These are phyloP conservation scores for Neogobius melanostomus DNA, from an alignment of 2,113 vertebrate genomes.

Conservation along the genomic window DNA sequence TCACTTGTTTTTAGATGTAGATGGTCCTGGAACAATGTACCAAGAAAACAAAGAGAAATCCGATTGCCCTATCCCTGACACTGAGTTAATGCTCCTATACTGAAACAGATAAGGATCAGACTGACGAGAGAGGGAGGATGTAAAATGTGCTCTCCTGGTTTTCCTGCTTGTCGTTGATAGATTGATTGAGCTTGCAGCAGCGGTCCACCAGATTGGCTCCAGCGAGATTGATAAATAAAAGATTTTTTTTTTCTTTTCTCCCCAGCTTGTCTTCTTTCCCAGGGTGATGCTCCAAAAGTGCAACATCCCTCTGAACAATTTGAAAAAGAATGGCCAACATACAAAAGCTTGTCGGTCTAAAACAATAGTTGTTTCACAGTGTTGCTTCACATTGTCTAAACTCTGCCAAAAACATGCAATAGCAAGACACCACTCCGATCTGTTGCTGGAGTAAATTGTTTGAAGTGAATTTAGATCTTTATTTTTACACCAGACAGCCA, in stretches of 20 bases:
- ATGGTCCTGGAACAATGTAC: background rate
- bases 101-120: constrained; percentile 59
- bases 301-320: background rate
- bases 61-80: background rate
- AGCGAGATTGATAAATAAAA: constrained; percentile 44
- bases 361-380: background rate
- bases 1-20: no score
- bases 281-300: constrained; percentile 8
- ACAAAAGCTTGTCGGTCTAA: constrained; percentile 3
- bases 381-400: background rate
- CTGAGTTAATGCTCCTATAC: background rate
- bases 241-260: constrained; percentile 17
- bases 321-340: background rate
- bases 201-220: constrained; percentile 33
- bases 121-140: constrained; percentile 39
- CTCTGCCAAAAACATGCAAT: constrained; percentile 1
- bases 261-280: constrained; percentile 29
- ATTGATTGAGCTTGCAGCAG: constrained; percentile 59
- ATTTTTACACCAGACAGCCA: no score
- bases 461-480: no score
- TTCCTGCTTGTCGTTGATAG: constrained; percentile 69
- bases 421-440: background rate
- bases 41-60: background rate
- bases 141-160: constrained; percentile 61
- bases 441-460: no score